Conservation (phyloP, 1,140 invertebrate genomes). For the Drosophila repleta region DNA sequence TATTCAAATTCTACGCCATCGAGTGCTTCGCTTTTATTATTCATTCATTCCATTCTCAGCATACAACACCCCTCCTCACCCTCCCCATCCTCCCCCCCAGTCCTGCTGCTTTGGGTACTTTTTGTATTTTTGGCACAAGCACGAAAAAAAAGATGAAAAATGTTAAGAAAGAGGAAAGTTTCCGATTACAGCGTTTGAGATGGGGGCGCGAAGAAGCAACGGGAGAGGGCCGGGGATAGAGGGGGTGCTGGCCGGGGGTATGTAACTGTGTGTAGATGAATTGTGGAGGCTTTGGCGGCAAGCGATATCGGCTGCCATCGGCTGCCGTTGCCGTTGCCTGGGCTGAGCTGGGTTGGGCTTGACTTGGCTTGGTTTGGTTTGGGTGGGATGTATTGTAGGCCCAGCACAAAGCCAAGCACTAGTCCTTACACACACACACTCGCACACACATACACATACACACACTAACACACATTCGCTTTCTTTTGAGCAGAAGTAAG, state of each 20-base stretch:
- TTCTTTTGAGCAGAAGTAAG: slow-evolving; percentile 77
- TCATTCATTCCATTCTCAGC: slow-evolving; percentile 72
- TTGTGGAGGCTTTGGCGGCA: background rate
- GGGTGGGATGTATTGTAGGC: slow-evolving; percentile 57
- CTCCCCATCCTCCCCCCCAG: background rate
- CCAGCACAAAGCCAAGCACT: slow-evolving; percentile 70
- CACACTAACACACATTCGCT: slow-evolving; percentile 45
- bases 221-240: background rate
- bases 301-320: slow-evolving; percentile 15
- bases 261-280: slow-evolving; percentile 22
- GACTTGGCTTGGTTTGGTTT: background rate
- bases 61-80: background rate
- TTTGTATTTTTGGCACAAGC: slow-evolving; percentile 75
- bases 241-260: slow-evolving; percentile 3
- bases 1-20: slow-evolving; percentile 83
- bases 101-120: slow-evolving; percentile 25
- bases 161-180: slow-evolving; percentile 82
- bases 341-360: background rate
- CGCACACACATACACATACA: slow-evolving; percentile 14
- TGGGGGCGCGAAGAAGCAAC: slow-evolving; percentile 1
- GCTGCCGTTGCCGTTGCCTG: slow-evolving; percentile 1
- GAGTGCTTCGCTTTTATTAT: slow-evolving; percentile 83
- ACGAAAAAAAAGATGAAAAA: slow-evolving; percentile 78
- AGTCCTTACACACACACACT: slow-evolving; percentile 38
- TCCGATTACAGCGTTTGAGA: slow-evolving; percentile 72